A percentile compares a stretch with the other conserved stretches of the same genome.
Conservation (phyloP, 2,888 invertebrate genomes). For the Sceliomorpha sp. region DNA sequence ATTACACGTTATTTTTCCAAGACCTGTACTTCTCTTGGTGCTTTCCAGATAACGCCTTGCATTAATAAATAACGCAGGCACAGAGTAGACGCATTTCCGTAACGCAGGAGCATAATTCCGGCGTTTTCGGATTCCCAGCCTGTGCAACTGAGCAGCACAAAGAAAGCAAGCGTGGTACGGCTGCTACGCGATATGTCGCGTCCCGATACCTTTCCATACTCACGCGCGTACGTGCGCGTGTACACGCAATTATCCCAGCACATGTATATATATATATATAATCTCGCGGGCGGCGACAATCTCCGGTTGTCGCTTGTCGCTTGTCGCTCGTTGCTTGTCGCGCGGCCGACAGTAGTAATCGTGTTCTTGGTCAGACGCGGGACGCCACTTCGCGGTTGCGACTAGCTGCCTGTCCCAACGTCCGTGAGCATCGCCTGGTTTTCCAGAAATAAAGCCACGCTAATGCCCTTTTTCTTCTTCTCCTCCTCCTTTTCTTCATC, state of each 20-base stretch:
- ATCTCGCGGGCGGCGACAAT: background rate
- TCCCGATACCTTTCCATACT: background rate
- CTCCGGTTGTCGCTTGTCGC: too few relatives aligned
- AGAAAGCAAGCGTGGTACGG: too few relatives aligned
- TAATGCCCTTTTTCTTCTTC: background rate
- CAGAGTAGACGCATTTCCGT: background rate
- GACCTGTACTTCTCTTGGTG: background rate
- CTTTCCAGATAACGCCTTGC: too few relatives aligned
- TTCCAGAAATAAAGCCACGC: background rate
- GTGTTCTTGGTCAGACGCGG: background rate
- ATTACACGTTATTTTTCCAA: too few relatives aligned
- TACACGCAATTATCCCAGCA: too few relatives aligned
- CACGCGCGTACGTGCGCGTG: too few relatives aligned
- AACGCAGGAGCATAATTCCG: slow-evolving; percentile 28
- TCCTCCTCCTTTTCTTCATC: too few relatives aligned
- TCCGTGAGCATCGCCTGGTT: background rate
- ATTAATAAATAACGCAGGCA: too few relatives aligned
- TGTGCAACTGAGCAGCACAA: too few relatives aligned
- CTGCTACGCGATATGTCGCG: too few relatives aligned
- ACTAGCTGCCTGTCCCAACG: background rate
- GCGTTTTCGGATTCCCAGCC: background rate
- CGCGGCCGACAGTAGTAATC: background rate
- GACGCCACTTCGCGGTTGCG: background rate
- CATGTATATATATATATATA: background rate
- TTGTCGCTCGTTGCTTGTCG: too few relatives aligned